These are phyloP conservation scores for Gryllus longicercus DNA, from an alignment of 2,888 invertebrate genomes.

Conservation along the genomic window DNA sequence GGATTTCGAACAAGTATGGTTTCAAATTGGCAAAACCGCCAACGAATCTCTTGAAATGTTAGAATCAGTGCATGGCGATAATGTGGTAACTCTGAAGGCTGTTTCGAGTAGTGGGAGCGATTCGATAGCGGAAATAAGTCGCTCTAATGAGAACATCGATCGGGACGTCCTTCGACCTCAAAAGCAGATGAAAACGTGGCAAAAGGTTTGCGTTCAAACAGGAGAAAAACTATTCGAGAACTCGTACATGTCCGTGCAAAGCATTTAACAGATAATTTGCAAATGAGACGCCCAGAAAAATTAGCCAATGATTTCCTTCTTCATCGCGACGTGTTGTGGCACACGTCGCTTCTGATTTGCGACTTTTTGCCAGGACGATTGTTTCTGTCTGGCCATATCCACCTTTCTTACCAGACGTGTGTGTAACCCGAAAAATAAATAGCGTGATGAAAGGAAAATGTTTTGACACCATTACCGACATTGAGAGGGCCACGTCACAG, in stretches of 20 bases:
- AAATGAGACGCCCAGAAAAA: not conserved
- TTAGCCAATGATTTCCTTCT: too few relatives aligned
- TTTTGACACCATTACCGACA: too few relatives aligned
- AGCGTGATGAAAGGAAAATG: too few relatives aligned
- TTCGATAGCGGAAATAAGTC: slow-evolving; percentile 4
- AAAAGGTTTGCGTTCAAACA: slow-evolving; percentile 8
- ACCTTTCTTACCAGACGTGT: too few relatives aligned
- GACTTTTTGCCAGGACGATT: too few relatives aligned
- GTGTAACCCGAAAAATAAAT: too few relatives aligned
- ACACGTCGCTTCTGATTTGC: too few relatives aligned
- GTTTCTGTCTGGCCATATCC: too few relatives aligned
- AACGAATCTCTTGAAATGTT: slow-evolving; percentile 3
- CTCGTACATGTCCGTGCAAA: not conserved
- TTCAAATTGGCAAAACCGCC: not conserved
- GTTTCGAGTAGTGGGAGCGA: not conserved
- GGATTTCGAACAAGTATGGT: not conserved
- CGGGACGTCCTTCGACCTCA: slow-evolving; percentile 18
- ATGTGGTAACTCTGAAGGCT: not conserved
- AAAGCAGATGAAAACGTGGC: not conserved
- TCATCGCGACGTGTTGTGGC: too few relatives aligned
- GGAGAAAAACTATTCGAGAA: slow-evolving; percentile 3
- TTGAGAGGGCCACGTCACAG: too few relatives aligned
- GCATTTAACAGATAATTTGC: not conserved
- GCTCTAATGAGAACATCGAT: not conserved
- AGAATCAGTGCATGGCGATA: not conserved